Base-by-base conservation (phyloP, 1,140 invertebrate genomes). In the Zaprionus vittiger region DNA sequence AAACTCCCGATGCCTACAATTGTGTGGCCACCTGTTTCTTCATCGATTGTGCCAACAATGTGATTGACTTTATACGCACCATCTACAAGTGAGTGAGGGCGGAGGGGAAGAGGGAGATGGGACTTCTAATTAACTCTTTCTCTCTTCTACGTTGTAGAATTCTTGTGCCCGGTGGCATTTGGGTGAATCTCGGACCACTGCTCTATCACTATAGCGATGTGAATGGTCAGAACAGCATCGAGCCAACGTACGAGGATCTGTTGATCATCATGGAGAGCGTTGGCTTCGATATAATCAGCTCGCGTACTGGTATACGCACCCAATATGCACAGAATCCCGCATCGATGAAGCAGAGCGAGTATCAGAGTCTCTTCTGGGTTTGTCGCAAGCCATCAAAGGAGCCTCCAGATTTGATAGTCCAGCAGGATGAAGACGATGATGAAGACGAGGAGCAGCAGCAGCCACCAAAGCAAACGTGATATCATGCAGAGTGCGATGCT, bases 1-100 rank as follows among this genome's bases (percentile, higher is more conserved):
- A 94, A 56, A 95, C 95, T 37, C 92, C 94, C 2, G 95, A 97
- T 77, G 94, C 95, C 38, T 99, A 98, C 96, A 96, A 99, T 91
- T 99, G 97, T 92, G 95, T 99, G 2, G 97, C 97, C 0, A 98
- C 99, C 0, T 99, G 98, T 81, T 99, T 99, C 93, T 99, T 99
- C 92, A 97, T 99, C 68, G 99, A 99, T 92, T 99, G 99, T 91
- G 98, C 98, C 15, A 96, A 97, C 63, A 99, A 99, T 93, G 96
- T 99, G 5, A 96, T 99, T 28, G 96, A 96, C 73, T 99, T 99
- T 86, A 96, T 99, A 56, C 98, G 99, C 94, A 97, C 96, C 22
- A 99, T 99, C 90, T 98, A 96, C 92, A 95, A 96, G 91, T 92
- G 57, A 73, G 75, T 44, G 4, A 7, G 15, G 20, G 12, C 2